These are phyloP conservation scores for cat (Felis catus) DNA, from an alignment of 2,113 vertebrate species.

Conservation along the genomic window F.catus_Fca126_mat1.0 CM031421.1:53240001-53240500, in stretches of 20 bases:
- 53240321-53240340: background rate
- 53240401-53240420: background rate
- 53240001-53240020: constrained; percentile 49
- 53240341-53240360: background rate
- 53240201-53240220: background rate
- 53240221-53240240: background rate
- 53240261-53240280: background rate
- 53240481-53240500: background rate
- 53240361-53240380: background rate
- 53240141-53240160: accelerated
- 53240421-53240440: background rate
- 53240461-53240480: background rate
- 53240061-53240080: background rate
- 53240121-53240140: background rate
- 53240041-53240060: background rate
- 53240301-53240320: background rate
- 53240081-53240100: background rate
- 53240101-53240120: background rate
- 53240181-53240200: constrained; percentile 43
- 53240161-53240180: background rate
- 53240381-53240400: background rate
- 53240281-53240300: background rate
- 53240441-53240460: background rate
- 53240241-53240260: background rate
- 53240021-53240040: background rate